These are phyloP conservation scores for Urocitellus parryii DNA, from an alignment of 2,113 vertebrate species.

Conservation along the genomic window DNA sequence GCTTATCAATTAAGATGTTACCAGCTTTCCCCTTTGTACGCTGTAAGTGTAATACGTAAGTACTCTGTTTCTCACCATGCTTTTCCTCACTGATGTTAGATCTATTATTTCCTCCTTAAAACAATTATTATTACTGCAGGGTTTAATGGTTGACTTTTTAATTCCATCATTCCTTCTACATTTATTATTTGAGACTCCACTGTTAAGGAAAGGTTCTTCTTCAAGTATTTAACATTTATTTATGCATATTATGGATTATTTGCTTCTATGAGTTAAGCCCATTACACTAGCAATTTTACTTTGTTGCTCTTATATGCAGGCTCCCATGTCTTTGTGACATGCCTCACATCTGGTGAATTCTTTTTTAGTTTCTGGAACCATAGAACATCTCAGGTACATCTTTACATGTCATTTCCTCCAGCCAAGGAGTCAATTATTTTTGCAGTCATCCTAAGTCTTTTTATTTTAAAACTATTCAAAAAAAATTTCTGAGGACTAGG, in stretches of 20 bases:
- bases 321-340: neutral
- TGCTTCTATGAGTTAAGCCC: neutral
- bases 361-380: neutral
- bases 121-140: neutral
- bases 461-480: neutral
- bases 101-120: neutral
- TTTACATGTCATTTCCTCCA: neutral
- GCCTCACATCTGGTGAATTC: neutral
- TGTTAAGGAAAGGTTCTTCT: neutral
- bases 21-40: neutral
- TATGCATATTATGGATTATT: neutral
- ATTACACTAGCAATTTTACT: neutral
- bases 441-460: neutral
- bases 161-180: neutral
- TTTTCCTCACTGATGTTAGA: neutral
- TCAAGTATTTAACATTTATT: neutral
- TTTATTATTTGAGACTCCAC: neutral
- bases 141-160: neutral
- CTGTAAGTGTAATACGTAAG: neutral
- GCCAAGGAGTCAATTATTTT: neutral
- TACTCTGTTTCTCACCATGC: neutral
- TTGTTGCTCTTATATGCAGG: neutral
- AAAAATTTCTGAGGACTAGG: neutral
- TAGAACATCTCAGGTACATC: neutral
- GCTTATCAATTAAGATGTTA: neutral